phyloP scores from a whole-genome alignment of 2,888 invertebrate genomes.

The Stenolophus ochropezus region DNA sequence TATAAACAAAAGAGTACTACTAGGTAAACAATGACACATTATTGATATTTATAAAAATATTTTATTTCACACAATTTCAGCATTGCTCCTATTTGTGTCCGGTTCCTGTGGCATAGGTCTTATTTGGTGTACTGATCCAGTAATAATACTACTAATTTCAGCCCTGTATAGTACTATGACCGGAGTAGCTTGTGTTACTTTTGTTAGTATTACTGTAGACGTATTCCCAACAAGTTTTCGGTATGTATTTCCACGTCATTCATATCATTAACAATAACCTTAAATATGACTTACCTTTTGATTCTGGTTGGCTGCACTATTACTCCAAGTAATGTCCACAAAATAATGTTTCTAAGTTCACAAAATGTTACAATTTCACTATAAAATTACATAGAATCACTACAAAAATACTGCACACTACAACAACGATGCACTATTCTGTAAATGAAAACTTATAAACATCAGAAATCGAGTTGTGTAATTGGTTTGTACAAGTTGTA shows the following conservation, averaged over 20 bases:
- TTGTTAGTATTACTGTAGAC: constrained; percentile 44
- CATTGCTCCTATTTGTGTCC: constrained; percentile 5
- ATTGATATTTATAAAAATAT: neutral
- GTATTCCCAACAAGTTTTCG: constrained; percentile 59
- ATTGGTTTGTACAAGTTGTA: neutral
- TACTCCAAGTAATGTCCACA: neutral
- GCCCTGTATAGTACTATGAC: constrained; percentile 28
- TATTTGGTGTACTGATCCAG: constrained; percentile 30
- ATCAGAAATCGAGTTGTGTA: neutral
- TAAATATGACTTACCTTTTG: neutral
- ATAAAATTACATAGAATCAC: neutral
- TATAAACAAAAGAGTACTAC: constrained; percentile 5
- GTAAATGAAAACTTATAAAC: neutral
- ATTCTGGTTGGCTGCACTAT: neutral
- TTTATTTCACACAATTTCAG: neutral
- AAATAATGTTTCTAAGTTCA: neutral
- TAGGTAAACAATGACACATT: neutral
- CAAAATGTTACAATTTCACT: neutral
- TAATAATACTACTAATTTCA: constrained; percentile 29
- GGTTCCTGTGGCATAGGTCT: constrained; percentile 40
- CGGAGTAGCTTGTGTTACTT: constrained; percentile 5
- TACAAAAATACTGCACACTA: neutral
- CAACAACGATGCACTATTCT: neutral
- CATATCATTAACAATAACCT: neutral
- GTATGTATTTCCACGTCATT: constrained; percentile 37